Base-by-base conservation (phyloP, 2,797 vertebrate species). In the Cyprinodon diabolis region DNA sequence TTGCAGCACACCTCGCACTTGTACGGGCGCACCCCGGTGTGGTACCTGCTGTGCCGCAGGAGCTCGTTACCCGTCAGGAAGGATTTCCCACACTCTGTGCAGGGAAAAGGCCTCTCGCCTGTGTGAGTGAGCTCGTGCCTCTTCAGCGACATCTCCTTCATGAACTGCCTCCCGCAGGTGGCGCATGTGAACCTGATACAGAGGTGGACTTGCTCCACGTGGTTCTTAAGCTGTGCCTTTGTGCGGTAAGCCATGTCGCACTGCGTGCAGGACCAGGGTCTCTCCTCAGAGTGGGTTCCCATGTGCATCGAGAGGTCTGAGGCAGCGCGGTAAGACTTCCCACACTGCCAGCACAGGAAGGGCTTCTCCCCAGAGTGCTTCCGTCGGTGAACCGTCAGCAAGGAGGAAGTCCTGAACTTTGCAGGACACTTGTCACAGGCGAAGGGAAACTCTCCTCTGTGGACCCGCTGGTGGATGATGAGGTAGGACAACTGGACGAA, bases 271-370 rank as follows among this genome's bases (percentile, higher is more conserved):
- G 81, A 69, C 90, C 91, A 94, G 0, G 92, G 92, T 2, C 77
- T 49, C 81, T 92, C 91, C 72, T 93, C 92, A 0, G 93, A 94
- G 81, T 94, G 93, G 0, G 93, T 94, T 0, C 92, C 92, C 92
- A 94, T 93, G 88, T 94, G 93, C 60, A 94, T 92, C 0, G 92
- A 92, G 81, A 94, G 92, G 84, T 94, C 92, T 0, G 92, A 93
- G 15, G 93, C 92, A 0, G 93, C 92, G 77, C 92, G 92, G 88
- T 93, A 94, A 21, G 92, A 89, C 78, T 94, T 94, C 0, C 93
- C 93, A 0, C 93, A 94, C 85, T 93, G 92, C 92, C 93, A 94
- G 81, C 93, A 94, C 15, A 94, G 87, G 81, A 93, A 94, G 60
- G 93, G 93, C 69, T 92, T 92, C 87, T 94, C 93, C 1, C 93